Evolutionary conservation across 1,140 invertebrate genomes (phyloP).

Genomic region (Sinella curviseta): DNA sequence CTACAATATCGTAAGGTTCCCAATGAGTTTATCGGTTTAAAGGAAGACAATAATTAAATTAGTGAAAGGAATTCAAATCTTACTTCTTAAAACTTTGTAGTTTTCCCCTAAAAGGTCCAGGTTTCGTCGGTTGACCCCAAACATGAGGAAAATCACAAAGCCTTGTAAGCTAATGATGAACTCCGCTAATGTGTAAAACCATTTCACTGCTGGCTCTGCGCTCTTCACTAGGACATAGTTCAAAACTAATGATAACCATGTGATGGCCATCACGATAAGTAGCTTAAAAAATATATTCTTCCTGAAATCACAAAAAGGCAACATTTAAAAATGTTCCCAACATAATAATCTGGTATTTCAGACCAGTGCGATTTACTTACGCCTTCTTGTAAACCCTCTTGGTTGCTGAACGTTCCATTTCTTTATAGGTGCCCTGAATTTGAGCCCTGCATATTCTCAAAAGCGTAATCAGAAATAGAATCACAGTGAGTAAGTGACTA

Average conservation of each 20-base stretch:
- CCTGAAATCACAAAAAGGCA: neutral
- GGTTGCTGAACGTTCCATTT: neutral
- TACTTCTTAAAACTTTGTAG: conserved; percentile 15
- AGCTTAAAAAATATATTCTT: conserved; percentile 24
- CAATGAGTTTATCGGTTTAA: neutral
- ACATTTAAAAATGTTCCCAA: no score
- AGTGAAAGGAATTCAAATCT: neutral
- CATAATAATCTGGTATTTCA: neutral
- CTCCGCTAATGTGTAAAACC: conserved; percentile 14
- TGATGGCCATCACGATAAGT: conserved; percentile 17
- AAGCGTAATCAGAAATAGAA: conserved; percentile 6
- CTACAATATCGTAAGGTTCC: neutral
- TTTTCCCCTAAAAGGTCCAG: conserved; percentile 17
- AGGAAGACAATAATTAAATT: no score
- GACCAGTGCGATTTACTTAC: neutral
- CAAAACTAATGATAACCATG: conserved; percentile 8
- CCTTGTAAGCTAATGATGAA: conserved; percentile 18
- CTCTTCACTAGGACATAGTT: conserved; percentile 11
- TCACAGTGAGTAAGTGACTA: conserved; percentile 1
- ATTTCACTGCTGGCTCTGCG: conserved; percentile 1
- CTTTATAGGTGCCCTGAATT: conserved; percentile 5
- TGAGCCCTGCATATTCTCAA: conserved; percentile 12
- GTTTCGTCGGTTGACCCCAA: conserved; percentile 8
- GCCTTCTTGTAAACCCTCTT: conserved; percentile 9
- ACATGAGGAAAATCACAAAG: conserved; percentile 25